Conservation (phyloP, 1,140 invertebrate genomes). For the Prorops nasuta region DNA sequence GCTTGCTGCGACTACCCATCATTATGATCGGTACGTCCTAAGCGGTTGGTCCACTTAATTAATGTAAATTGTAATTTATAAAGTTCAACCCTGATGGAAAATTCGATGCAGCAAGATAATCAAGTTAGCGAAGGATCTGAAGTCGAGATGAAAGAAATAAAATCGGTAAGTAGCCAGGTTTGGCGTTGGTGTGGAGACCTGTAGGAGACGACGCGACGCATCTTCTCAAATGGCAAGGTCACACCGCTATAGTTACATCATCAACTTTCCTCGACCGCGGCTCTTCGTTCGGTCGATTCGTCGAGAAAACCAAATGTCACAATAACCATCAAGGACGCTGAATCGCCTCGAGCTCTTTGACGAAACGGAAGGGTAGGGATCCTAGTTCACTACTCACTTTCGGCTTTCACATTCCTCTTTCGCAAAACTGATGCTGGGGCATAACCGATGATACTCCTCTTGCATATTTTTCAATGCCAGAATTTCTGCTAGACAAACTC, state of each 20-base stretch:
- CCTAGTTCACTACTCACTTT: background rate
- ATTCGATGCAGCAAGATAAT: no score
- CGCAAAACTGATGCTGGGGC: background rate
- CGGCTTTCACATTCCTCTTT: background rate
- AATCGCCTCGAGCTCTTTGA: background rate
- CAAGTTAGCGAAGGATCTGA: background rate
- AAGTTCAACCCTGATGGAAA: background rate
- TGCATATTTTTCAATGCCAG: no score
- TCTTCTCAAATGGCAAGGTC: constrained; percentile 51
- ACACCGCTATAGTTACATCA: constrained; percentile 38
- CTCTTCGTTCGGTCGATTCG: constrained; percentile 10
- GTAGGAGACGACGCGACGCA: no score
- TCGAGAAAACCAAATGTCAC: constrained; percentile 50
- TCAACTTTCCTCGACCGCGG: constrained; percentile 23
- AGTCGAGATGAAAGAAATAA: background rate
- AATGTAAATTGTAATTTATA: background rate
- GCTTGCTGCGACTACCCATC: background rate
- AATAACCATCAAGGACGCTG: constrained; percentile 47
- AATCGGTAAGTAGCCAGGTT: constrained; percentile 5
- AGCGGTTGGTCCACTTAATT: background rate
- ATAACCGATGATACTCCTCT: no score
- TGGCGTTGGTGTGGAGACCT: no score
- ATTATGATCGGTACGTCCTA: background rate
- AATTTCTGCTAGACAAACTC: no score
- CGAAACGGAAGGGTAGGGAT: background rate